Percentiles rank a stretch among this genome's conserved stretches.
Conservation (phyloP, 1,140 invertebrate species). For the Neodiprion lecontei region DNA sequence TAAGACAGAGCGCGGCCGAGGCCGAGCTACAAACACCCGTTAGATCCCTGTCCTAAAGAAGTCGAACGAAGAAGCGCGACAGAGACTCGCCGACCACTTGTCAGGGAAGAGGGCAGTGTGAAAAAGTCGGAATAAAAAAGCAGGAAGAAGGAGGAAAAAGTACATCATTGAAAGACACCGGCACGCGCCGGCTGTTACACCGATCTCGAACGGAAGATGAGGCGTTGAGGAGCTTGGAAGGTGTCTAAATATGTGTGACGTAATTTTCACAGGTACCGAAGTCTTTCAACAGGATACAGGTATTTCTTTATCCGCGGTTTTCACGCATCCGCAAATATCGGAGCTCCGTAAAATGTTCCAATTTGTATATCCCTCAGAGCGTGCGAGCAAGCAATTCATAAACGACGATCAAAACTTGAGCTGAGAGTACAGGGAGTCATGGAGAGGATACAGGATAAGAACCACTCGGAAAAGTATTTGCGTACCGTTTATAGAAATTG, state of each 20-base stretch:
- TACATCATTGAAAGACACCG: background rate
- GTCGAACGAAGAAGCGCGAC: background rate
- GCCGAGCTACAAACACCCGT: conserved; percentile 34
- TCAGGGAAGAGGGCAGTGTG: background rate
- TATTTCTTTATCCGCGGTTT: no score
- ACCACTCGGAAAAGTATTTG: no score
- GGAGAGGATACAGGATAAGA: no score
- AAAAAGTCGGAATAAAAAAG: background rate
- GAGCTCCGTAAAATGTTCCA: conserved; percentile 20
- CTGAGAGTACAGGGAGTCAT: no score
- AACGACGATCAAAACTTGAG: conserved; percentile 15
- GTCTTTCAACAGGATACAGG: no score
- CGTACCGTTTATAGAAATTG: no score
- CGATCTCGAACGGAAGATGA: no score
- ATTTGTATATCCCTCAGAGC: conserved; percentile 47
- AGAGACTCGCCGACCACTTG: background rate
- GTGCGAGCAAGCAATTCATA: conserved; percentile 20
- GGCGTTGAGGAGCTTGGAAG: no score
- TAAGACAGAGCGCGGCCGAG: conserved; percentile 36
- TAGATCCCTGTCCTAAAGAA: conserved; percentile 32
- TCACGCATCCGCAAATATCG: no score
- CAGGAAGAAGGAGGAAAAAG: background rate
- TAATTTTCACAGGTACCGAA: no score
- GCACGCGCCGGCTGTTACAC: background rate
- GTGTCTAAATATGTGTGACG: no score